Evolutionary conservation across 2,888 invertebrate species (phyloP).

Genomic region (Torymus aiolomorphi): DNA sequence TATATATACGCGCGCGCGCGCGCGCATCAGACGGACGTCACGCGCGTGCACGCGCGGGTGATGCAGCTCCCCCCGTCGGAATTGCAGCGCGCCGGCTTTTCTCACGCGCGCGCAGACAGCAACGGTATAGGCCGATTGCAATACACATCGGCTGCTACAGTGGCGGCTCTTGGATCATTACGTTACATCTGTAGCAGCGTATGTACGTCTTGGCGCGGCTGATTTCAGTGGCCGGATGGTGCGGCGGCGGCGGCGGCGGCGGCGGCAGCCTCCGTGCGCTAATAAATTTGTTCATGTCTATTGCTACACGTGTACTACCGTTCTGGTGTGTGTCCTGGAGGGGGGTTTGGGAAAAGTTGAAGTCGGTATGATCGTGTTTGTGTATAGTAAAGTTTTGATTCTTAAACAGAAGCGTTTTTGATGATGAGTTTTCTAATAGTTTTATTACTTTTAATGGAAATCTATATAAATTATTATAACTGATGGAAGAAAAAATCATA

Average conservation of each 20-base stretch:
- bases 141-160: conserved; percentile 15
- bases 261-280: conserved; percentile 10
- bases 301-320: neutral
- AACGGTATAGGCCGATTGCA: conserved; percentile 42
- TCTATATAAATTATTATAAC: too few species aligned
- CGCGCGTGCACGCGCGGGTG: conserved; percentile 35
- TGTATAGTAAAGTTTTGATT: too few species aligned
- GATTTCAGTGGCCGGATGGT: conserved; percentile 10
- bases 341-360: too few species aligned
- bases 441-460: too few species aligned
- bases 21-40: conserved; percentile 57
- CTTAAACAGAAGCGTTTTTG: too few species aligned
- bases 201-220: conserved; percentile 1
- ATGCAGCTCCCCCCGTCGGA: neutral
- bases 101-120: conserved; percentile 34
- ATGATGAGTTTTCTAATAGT: too few species aligned
- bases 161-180: conserved; percentile 18
- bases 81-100: conserved; percentile 46
- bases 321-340: too few species aligned
- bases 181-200: conserved; percentile 42
- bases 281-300: conserved; percentile 36
- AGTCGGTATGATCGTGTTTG: too few species aligned
- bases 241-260: too few species aligned
- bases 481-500: too few species aligned
- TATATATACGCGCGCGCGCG: too few species aligned